Base-by-base conservation (phyloP, 2,888 invertebrate genomes). In the Macaria notata region DNA sequence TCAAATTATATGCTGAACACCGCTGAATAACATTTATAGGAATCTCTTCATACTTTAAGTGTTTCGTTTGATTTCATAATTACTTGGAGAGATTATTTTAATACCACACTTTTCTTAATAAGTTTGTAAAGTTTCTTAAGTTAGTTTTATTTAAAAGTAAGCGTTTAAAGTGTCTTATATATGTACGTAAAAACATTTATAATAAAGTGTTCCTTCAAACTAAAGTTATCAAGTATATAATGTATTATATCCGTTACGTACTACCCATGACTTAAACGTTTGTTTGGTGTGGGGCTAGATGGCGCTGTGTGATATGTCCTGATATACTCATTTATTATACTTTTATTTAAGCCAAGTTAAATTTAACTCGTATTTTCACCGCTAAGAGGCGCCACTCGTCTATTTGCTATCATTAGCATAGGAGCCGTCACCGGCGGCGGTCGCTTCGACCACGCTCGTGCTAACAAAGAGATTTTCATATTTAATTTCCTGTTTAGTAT, bases 401-500 rank as follows among this genome's bases (percentile, higher is more conserved):
- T 81, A 76, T 82, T 84, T 84, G 72, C 71, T 60, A 69, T 73
- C 79, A 88, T 88, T 88, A 81, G 80, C 87, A 88, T 88, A 85
- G 68, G 67, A 53, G 59, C 63, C 54, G 56, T 54, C 59, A 49
- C 67, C 49, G 59, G 56, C 68, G 68, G 56, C 64, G 69, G 70
- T 63, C 65, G 65, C 67, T 65, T 64, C 59, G 59, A 69, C 66
- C 60, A 58, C 71, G 64, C 70, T 71, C 69, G 63, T 62, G 67
- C 68, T 65, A 62, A 82, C 82, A 86, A 83, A 83, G 80, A 76
- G 77, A 83, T 86, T 84, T 84, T 86, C 81, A 84, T 86, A 87
- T 86, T 86, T 83, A 84, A 86, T 86, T 84, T 80, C 81, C 79
- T 81, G 73, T 84, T 84, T 84, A 81, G 80, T 84, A 75, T 85